Evolutionary conservation across 2,888 invertebrate species (phyloP).

Genomic region (Mesopsocus fuscifrons): DNA sequence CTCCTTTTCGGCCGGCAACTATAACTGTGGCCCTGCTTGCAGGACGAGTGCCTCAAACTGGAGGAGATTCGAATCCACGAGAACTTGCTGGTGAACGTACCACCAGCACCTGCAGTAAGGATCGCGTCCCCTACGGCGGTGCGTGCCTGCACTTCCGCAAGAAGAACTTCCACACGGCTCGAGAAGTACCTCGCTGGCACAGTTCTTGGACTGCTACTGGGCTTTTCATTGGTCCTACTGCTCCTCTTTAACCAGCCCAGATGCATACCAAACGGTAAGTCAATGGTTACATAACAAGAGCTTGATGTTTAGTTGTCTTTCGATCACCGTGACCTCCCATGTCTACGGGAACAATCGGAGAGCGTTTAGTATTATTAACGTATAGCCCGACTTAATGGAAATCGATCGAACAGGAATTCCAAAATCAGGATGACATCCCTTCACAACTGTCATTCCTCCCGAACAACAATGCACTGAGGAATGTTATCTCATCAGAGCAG

Average conservation of each 20-base stretch:
- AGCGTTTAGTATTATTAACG: no score
- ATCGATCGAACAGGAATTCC: no score
- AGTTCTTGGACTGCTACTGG: background rate
- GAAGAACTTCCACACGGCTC: background rate
- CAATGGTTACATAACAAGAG: no score
- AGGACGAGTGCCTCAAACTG: slow-evolving; percentile 4
- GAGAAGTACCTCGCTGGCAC: slow-evolving; percentile 5
- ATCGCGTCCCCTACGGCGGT: slow-evolving; percentile 12
- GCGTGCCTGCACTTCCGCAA: background rate
- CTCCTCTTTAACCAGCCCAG: background rate
- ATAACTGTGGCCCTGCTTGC: background rate
- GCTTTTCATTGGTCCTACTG: background rate
- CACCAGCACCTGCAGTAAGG: background rate
- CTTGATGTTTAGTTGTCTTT: no score
- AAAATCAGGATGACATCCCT: no score
- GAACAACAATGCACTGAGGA: no score
- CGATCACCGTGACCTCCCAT: no score
- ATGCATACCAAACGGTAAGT: slow-evolving; percentile 3
- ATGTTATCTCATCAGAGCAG: no score
- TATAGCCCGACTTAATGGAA: no score
- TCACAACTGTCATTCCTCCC: no score
- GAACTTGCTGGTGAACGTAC: slow-evolving; percentile 12
- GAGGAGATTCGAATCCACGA: slow-evolving; percentile 12
- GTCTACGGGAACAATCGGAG: no score
- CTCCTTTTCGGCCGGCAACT: no score